These are phyloP conservation scores for Ephialtes manifestator DNA, from an alignment of 2,888 invertebrate genomes.

Conservation along the genomic window DNA sequence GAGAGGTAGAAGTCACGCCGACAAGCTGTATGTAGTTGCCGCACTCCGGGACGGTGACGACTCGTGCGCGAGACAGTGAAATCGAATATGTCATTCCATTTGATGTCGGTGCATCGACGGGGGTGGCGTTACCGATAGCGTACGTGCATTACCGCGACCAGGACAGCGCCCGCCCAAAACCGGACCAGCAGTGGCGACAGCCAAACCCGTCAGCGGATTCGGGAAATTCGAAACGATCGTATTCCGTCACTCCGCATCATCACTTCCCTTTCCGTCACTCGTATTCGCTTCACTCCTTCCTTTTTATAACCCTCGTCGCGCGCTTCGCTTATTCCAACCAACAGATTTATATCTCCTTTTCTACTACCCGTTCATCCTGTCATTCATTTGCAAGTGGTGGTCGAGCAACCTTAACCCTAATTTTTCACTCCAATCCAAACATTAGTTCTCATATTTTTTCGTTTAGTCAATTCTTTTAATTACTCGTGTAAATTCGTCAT, in stretches of 20 bases:
- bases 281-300: background rate
- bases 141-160: conserved; percentile 29
- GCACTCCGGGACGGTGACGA: conserved; percentile 45
- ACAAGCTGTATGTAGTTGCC: conserved; percentile 12
- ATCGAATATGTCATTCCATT: conserved; percentile 71
- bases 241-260: conserved; percentile 29
- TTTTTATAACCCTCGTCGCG: conserved; percentile 19
- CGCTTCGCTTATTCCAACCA: conserved; percentile 21
- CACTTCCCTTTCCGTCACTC: background rate
- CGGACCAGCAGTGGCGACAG: conserved; percentile 26
- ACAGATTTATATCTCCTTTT: conserved; percentile 18
- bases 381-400: background rate
- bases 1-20: conserved; percentile 12
- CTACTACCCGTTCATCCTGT: background rate
- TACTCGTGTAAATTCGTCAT: no score
- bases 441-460: background rate
- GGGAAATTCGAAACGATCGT: conserved; percentile 43
- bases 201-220: conserved; percentile 34
- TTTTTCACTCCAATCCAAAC: background rate
- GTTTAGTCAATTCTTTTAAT: no score
- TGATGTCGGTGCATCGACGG: conserved; percentile 55
- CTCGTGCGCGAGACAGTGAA: conserved; percentile 63
- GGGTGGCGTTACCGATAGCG: conserved; percentile 43
- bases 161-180: conserved; percentile 20
- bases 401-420: background rate